Base-by-base conservation (phyloP, 2,113 vertebrate species). In the Oreotragus oreotragus region DNA sequence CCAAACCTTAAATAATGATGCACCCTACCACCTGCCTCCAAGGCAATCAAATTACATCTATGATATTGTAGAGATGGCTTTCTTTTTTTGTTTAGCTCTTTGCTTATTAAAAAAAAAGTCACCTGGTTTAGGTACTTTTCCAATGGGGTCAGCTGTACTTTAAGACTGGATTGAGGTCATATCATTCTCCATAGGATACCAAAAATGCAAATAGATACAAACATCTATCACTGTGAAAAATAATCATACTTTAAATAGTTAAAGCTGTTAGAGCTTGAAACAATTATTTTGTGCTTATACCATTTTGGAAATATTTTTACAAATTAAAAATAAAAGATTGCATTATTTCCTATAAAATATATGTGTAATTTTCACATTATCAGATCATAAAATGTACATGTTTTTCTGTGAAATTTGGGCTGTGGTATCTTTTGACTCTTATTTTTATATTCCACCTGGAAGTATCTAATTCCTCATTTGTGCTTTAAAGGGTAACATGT, bases 371-470 rank as follows among this genome's bases (percentile, higher is more conserved):
- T 95, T 88, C 16, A 93, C 7, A 49, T 77, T 90, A 91, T 91
- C 43, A 89, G 17, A 45, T 89, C 76, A 96, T 96, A 88, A 94
- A 91, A 91, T 55, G 27, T 16, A 58, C 2, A 17, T 19, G 9
- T 77, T 95, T 93, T 91, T 91, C 43, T 76, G 53, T 81, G 15
- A 88, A 95, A 95, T 90, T 93, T 80, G 73, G 28, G 5, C 28
- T 36, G 43, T 57, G 49, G 33, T 79, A 16, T 2, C 16, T 92
- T 84, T 88, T 96, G 45, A 6, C 33, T 93, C 45, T 94, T 81
- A 45, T 70, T 81, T 5, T 94, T 84, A 23, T 45, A 57, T 70
- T 39, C 39, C 13, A 93, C 2, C 3, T n/a, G 33, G 55, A 15
- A 19, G 21, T 84, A 19, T 73, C 51, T 92, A 58, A 90, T 92